Base-by-base conservation (phyloP, 37 sponge, comb jelly and placozoan genomes). In the Agelas oroides region DNA sequence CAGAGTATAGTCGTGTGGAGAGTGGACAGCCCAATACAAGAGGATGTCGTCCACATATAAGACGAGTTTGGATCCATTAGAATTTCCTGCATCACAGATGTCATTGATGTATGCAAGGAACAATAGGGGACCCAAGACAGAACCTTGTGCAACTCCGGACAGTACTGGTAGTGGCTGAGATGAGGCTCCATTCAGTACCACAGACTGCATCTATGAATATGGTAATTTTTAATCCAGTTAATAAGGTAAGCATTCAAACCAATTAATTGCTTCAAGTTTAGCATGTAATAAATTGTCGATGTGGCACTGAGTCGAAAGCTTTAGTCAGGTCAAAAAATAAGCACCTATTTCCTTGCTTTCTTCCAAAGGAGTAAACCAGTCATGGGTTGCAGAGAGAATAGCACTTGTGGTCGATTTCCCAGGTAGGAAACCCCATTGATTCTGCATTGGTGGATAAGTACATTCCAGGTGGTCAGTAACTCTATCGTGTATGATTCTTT, bases 91-190 rank as follows among this genome's bases (percentile, higher is more conserved):
- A 56, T 56, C 15, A 25, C 18, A 59, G 28, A 76, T 16, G 41
- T 58, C 61, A 35, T 76, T 30, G 13, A 75, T 75, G 32, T 57
- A 75, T 6, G 53, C 11, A 1, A 76, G 37, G 57, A 76, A 76
- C 14, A 76, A 59, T 17, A 76, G 20, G 61, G 77, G 77, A 1
- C 77, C 77, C 34, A 76, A 14, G 37, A 76, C 37, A 2, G 62
- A 61, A 30, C 77, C 77, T 11, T 76, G 77, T 1, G 77, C 61
- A 18, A 76, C 77, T 33, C 77, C 77, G 8, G 77, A 76, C 21
- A 58, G 1, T 30, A 76, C 77, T 35, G 61, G 62, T 34, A 58
- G 1, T 34, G 31, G 20, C 20, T n/a, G 20, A 17, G 77, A 76
- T 1, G 35, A 30, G 1, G 2, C 33, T 2, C 77, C 77, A 58